Percentiles rank a stretch among this genome's conserved stretches.
Evolutionary conservation across 1,140 invertebrate species (phyloP).

Genomic region (Solenopsis invicta): DNA sequence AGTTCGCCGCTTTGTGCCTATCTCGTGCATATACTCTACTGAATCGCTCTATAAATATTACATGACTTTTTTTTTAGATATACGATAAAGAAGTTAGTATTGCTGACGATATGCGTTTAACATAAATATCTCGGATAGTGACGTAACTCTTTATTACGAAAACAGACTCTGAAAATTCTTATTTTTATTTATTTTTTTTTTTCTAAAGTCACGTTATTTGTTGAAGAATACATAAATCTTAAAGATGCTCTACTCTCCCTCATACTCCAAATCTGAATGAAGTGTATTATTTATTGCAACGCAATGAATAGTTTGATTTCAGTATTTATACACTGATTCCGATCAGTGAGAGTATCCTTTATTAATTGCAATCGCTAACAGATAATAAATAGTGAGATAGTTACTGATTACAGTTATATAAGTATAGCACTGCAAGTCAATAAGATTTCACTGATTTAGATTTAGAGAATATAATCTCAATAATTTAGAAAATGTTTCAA

Average conservation of each 20-base stretch:
- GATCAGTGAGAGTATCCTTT: too few relatives aligned
- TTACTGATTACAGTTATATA: too few relatives aligned
- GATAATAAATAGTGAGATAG: too few relatives aligned
- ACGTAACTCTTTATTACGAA: background rate
- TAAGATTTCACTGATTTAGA: too few relatives aligned
- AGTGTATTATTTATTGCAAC: too few relatives aligned
- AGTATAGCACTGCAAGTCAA: too few relatives aligned
- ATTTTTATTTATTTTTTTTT: background rate
- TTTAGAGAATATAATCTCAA: background rate
- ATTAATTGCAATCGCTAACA: too few relatives aligned
- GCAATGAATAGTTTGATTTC: too few relatives aligned
- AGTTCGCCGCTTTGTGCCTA: background rate
- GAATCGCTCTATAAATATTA: background rate
- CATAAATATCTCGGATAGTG: slow-evolving; percentile 2
- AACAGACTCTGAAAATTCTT: background rate
- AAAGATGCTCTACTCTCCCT: background rate
- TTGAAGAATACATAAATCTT: background rate
- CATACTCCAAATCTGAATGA: too few relatives aligned
- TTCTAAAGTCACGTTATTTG: slow-evolving; percentile 1
- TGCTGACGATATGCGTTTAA: background rate
- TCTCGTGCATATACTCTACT: background rate
- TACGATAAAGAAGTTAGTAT: background rate
- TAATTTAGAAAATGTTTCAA: slow-evolving; percentile 21
- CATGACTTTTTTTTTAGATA: background rate
- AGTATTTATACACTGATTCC: too few relatives aligned